phyloP scores from a whole-genome alignment of 2,888 invertebrate genomes.

The Oxyteleia sp. region DNA sequence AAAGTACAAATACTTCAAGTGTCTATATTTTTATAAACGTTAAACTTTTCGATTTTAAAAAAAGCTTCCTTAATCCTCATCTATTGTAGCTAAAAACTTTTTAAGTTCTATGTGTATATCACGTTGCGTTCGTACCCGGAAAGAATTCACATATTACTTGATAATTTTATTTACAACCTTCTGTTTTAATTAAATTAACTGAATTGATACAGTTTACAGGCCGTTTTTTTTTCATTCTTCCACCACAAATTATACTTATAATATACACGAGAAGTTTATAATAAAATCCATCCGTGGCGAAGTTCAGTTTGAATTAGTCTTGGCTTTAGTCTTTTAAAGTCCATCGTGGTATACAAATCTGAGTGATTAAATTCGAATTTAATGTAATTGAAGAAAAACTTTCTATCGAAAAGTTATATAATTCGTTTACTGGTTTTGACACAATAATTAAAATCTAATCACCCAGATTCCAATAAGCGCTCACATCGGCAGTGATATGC shows the following conservation, averaged over 20 bases:
- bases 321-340: background rate
- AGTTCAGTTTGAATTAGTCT: background rate
- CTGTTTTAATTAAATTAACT: background rate
- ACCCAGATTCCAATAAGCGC: too few species aligned
- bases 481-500: too few species aligned
- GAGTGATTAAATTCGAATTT: too few species aligned
- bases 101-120: slow-evolving; percentile 42
- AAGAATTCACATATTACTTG: slow-evolving; percentile 15
- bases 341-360: too few species aligned
- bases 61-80: slow-evolving; percentile 38
- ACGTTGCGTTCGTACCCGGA: slow-evolving; percentile 37
- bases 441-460: too few species aligned
- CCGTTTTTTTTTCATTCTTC: slow-evolving; percentile 6
- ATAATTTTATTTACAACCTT: slow-evolving; percentile 34
- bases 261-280: background rate
- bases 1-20: slow-evolving; percentile 41
- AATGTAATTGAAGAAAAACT: too few species aligned
- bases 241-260: too few species aligned
- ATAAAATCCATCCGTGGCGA: too few species aligned
- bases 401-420: too few species aligned
- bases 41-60: slow-evolving; percentile 36
- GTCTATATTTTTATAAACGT: slow-evolving; percentile 43
- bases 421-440: too few species aligned
- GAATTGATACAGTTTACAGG: background rate
- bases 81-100: slow-evolving; percentile 55